Evolutionary conservation across 2,888 invertebrate species (phyloP).

Genomic region (Mythimna pallens): DNA sequence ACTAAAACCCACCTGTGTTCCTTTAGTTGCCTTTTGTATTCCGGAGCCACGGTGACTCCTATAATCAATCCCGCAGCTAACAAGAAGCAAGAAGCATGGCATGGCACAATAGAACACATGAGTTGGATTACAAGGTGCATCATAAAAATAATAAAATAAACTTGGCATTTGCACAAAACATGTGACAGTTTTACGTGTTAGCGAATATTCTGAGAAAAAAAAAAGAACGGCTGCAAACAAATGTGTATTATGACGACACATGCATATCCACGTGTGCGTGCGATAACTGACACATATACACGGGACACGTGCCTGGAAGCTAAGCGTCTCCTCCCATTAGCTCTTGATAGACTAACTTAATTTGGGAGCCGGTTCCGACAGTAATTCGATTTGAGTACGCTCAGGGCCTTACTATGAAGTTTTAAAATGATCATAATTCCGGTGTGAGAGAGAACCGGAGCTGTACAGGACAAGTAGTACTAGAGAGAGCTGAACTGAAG

Average conservation of each 20-base stretch:
- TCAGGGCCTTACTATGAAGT: background rate
- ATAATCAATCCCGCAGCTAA: too few relatives aligned
- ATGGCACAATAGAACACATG: background rate
- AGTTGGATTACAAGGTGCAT: background rate
- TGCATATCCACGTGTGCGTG: background rate
- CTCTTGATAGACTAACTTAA: conserved; percentile 25
- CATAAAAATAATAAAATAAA: background rate
- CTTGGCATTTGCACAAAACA: conserved; percentile 11
- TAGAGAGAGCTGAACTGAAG: background rate
- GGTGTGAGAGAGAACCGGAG: too few relatives aligned
- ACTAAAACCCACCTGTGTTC: too few relatives aligned
- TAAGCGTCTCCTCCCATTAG: conserved; percentile 15
- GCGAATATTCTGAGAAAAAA: conserved; percentile 16
- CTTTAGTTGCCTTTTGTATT: too few relatives aligned
- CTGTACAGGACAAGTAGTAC: too few relatives aligned
- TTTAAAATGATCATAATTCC: too few relatives aligned
- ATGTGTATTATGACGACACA: background rate
- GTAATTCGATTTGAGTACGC: conserved; percentile 47
- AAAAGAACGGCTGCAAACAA: background rate
- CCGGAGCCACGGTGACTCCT: too few relatives aligned
- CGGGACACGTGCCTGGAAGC: conserved; percentile 37
- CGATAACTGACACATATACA: background rate
- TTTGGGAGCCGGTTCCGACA: conserved; percentile 15
- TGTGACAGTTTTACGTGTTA: conserved; percentile 3
- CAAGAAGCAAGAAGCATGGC: too few relatives aligned